These are phyloP conservation scores for Platypus cylindrus DNA, from an alignment of 2,888 invertebrate genomes.

Conservation along the genomic window DNA sequence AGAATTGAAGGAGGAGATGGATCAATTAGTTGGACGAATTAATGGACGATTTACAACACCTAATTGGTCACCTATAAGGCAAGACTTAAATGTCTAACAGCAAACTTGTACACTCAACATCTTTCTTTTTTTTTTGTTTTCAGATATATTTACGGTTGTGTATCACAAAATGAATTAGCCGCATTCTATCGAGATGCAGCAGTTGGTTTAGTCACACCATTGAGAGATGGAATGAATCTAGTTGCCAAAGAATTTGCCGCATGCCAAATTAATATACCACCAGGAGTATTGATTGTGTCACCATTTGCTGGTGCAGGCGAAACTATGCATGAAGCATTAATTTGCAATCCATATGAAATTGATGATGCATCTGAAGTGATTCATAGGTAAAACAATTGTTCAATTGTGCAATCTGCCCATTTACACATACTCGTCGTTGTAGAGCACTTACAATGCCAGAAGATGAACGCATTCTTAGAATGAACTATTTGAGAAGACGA, in stretches of 20 bases:
- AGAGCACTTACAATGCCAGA: constrained; percentile 76
- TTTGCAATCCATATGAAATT: constrained; percentile 82
- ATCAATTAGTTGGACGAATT: constrained; percentile 76
- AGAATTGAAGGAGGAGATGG: constrained; percentile 81
- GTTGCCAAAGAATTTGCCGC: constrained; percentile 90
- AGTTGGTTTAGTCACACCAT: constrained; percentile 75
- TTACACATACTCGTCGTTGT: neutral
- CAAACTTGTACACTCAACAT: neutral
- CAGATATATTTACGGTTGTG: constrained; percentile 73
- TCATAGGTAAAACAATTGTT: constrained; percentile 41
- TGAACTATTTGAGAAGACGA: constrained; percentile 70
- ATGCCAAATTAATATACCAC: constrained; percentile 75
- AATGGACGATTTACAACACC: constrained; percentile 83
- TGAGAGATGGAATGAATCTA: constrained; percentile 84
- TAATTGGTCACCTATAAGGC: constrained; percentile 75
- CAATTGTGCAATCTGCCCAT: neutral
- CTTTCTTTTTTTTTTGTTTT: constrained; percentile 1
- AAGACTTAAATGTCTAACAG: neutral
- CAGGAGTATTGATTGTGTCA: constrained; percentile 74
- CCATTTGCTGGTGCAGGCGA: constrained; percentile 88
- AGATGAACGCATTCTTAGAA: constrained; percentile 72
- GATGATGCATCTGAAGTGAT: constrained; percentile 79
- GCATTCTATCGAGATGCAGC: constrained; percentile 78
- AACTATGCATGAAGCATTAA: constrained; percentile 85
- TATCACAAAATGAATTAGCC: constrained; percentile 74